Evolutionary conservation across 2,888 invertebrate genomes (phyloP), one percentile per base, ranked within the genome.

Genomic region (Ctenicera cuprea): DNA sequence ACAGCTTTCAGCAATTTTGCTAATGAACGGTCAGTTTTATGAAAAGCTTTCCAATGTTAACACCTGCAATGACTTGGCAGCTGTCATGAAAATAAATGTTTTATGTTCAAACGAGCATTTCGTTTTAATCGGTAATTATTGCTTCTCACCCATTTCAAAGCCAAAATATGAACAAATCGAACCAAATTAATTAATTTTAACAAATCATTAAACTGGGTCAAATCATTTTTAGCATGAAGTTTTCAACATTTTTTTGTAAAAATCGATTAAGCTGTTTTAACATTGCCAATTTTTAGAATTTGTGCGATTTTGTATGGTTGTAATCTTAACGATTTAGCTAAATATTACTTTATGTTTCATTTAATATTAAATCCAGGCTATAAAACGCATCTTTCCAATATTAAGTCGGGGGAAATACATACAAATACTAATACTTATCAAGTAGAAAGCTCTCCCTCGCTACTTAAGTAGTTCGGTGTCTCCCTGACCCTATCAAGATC

Each of bases 401-500:
- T 5, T 33, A 33, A 33, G n/a, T 41, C 14, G n/a, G 3, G 20
- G 50, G 16, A 22, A 50, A 20, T 50, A 22, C 12, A 22, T 16
- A 50, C 3, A 50, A 50, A 50, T 20, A 50, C 45, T 67, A 67
- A 67, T 67, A 57, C 57, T 67, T 67, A 65, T 57, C 30, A 41
- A 52, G 12, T 16, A 52, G 54, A 57, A 67, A 67, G 54, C 66
- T 54, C 54, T 67, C 66, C 57, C 54, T 54, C 48, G 68, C 33
- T 61, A 33, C 61, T 59, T 20, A 45, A 68, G 68, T 61, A 61
- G 59, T 61, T 68, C 33, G 43, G 66, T 67, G 66, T 66, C 66
- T 37, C 41, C 63, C 62, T 69, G 69, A 65, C 61, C 70, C 70
- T 70, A 74, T 74, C 69, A 61, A 70, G 69, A 74, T 70, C 69